phyloP scores from a whole-genome alignment of 2,113 vertebrate genomes.

The Stomatorhinus ivindoensis region DNA sequence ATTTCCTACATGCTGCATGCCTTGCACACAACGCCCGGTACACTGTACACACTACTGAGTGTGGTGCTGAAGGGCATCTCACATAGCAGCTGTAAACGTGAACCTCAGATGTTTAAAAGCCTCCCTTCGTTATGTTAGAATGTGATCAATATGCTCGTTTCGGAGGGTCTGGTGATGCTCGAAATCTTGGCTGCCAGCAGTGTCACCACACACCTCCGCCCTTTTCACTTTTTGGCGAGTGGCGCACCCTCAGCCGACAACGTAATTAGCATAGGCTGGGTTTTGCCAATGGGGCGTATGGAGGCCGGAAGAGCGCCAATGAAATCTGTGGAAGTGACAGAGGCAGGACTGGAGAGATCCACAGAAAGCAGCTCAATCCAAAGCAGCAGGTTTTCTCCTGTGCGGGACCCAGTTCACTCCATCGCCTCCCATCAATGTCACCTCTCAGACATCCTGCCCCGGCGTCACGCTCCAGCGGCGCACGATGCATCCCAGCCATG shows the following conservation, averaged over 20 bases:
- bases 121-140: background rate
- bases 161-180: background rate
- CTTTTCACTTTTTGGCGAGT: background rate
- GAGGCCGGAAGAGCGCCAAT: background rate
- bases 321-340: background rate
- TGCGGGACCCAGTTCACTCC: background rate
- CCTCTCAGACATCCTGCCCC: background rate
- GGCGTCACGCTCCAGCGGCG: background rate
- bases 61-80: background rate
- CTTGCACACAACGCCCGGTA: background rate
- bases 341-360: background rate
- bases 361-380: no score
- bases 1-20: background rate
- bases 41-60: background rate
- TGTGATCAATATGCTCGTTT: background rate
- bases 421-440: background rate
- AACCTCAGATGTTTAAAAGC: no score
- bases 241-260: background rate
- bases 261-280: background rate
- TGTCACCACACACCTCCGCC: no score
- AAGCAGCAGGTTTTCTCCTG: background rate
- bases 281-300: background rate
- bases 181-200: background rate
- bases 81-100: background rate
- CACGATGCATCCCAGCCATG: no score